These are phyloP conservation scores for Brachypalpus laphriformis DNA, from an alignment of 2,888 invertebrate genomes.

Conservation along the genomic window DNA sequence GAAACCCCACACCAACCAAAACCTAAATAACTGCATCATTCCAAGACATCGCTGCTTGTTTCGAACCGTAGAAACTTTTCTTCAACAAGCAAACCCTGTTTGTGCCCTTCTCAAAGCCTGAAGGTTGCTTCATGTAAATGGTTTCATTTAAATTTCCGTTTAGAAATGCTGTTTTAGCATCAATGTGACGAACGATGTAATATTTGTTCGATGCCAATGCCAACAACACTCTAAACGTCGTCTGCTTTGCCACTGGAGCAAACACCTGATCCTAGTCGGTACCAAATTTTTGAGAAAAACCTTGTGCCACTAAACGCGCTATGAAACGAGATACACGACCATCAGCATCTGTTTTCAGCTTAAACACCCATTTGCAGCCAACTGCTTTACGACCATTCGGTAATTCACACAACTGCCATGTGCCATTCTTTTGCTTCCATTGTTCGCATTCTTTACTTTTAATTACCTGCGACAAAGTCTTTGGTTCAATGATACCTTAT, in stretches of 20 bases:
- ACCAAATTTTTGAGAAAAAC: conserved; percentile 42
- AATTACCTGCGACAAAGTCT: no score
- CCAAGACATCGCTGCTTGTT: no score
- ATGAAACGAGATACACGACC: not conserved
- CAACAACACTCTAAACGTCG: not conserved
- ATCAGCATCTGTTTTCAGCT: not conserved
- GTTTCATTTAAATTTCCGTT: not conserved
- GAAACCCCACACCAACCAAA: not conserved
- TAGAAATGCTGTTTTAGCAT: not conserved
- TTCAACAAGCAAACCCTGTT: not conserved
- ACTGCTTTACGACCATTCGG: no score
- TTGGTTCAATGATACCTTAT: no score
- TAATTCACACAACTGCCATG: no score
- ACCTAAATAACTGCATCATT: no score
- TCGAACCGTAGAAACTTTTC: no score
- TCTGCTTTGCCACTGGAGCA: not conserved
- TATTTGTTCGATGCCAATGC: not conserved
- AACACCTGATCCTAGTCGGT: conserved; percentile 39
- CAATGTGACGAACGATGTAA: not conserved
- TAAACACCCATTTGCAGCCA: not conserved
- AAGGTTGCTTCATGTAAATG: not conserved
- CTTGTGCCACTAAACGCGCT: conserved; percentile 26
- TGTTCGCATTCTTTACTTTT: no score
- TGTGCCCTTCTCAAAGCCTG: not conserved
- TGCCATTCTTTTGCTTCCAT: no score